These are phyloP conservation scores for Halcyon chelicuti DNA, from an alignment of 2,797 vertebrate genomes.

Conservation along the genomic window DNA sequence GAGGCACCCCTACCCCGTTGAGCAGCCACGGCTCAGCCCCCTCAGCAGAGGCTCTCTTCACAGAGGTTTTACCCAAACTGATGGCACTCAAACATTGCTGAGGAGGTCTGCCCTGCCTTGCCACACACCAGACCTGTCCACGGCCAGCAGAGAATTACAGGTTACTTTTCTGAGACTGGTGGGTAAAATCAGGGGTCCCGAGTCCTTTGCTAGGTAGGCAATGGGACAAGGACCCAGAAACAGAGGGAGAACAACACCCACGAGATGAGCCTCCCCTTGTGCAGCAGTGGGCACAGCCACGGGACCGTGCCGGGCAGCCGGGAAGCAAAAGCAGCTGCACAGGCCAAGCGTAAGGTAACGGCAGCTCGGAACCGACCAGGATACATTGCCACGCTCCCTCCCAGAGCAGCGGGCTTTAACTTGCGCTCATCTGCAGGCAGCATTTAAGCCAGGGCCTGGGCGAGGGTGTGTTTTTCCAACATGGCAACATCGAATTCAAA, in stretches of 20 bases:
- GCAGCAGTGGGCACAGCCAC: neutral
- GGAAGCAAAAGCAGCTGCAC: neutral
- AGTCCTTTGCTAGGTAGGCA: neutral
- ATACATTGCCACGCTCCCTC: neutral
- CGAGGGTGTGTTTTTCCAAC: neutral
- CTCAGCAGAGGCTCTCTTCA: neutral
- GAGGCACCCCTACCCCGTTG: fast-evolving
- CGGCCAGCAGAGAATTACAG: neutral
- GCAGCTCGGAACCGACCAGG: neutral
- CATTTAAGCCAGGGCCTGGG: neutral
- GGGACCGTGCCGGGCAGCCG: neutral
- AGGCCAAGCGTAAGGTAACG: fast-evolving
- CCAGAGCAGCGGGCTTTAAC: neutral
- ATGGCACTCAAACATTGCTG: fast-evolving
- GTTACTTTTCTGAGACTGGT: neutral
- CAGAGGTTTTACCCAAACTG: neutral
- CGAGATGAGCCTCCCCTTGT: neutral
- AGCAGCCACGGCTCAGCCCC: neutral
- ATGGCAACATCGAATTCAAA: neutral
- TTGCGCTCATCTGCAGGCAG: fast-evolving
- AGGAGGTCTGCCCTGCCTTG: neutral
- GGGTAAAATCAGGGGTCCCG: neutral
- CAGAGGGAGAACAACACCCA: neutral
- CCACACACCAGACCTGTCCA: fast-evolving
- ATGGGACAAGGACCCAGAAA: neutral